These are phyloP conservation scores for Oedothorax gibbosus DNA, from an alignment of 1,140 invertebrate species.

Conservation along the genomic window DNA sequence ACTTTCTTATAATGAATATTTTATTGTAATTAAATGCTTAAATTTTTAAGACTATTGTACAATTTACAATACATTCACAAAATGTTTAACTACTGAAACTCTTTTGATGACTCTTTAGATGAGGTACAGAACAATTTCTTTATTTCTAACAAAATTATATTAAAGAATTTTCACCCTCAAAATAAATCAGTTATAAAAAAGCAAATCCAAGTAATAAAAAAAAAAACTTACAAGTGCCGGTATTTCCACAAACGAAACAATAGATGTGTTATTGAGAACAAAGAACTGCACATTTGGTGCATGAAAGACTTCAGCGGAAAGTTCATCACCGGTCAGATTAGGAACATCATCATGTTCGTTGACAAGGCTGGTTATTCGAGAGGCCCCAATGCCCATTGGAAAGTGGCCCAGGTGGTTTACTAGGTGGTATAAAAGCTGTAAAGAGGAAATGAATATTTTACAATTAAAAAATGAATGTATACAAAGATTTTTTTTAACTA, in stretches of 20 bases:
- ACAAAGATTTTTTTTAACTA: not conserved
- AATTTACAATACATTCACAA: too few species aligned
- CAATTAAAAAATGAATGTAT: not conserved
- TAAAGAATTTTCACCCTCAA: too few species aligned
- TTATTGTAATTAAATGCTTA: too few species aligned
- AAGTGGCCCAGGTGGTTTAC: conserved; percentile 90
- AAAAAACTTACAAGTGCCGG: conserved; percentile 78
- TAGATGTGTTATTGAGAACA: conserved; percentile 81
- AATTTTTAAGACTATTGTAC: too few species aligned
- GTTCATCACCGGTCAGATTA: conserved; percentile 76
- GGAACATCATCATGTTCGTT: conserved; percentile 94
- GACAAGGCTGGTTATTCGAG: conserved; percentile 84
- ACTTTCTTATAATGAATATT: too few species aligned
- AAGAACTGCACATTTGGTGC: conserved; percentile 92
- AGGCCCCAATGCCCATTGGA: conserved; percentile 86
- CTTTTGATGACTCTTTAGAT: too few species aligned
- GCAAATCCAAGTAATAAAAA: too few species aligned
- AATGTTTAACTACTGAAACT: too few species aligned
- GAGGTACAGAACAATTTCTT: too few species aligned
- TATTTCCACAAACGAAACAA: conserved; percentile 91
- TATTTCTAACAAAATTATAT: too few species aligned
- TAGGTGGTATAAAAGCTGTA: conserved; percentile 76
- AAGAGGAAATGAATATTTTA: not conserved
- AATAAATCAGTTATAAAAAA: too few species aligned
- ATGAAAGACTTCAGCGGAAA: conserved; percentile 82